Conservation (phyloP, 2,113 vertebrate species). For the Mastomys coucha region DNA sequence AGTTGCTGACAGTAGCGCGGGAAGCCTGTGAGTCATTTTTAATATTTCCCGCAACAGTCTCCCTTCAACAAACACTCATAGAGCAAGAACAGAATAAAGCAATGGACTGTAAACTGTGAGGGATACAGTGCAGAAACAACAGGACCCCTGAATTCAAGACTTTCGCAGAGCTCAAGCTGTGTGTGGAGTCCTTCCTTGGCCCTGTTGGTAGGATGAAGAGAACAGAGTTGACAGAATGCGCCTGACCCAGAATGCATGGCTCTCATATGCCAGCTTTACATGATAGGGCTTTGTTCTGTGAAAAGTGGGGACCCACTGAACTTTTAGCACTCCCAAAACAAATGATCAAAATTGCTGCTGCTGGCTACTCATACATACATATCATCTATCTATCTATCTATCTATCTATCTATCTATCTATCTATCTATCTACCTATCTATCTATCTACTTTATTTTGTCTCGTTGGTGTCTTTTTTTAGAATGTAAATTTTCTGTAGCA, state of each 20-base stretch:
- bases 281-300: not conserved
- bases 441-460: not conserved
- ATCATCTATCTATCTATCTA: too few species aligned
- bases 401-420: too few species aligned
- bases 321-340: slow-evolving; percentile 35
- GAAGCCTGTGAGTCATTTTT: too few species aligned
- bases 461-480: not conserved
- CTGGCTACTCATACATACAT: not conserved
- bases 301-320: not conserved
- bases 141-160: not conserved
- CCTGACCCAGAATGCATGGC: not conserved
- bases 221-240: not conserved
- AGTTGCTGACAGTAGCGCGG: too few species aligned
- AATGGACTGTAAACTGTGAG: not conserved
- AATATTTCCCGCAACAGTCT: not conserved
- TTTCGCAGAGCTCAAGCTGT: not conserved
- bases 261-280: not conserved
- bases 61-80: not conserved
- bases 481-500: slow-evolving; percentile 19
- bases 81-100: not conserved
- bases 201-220: not conserved
- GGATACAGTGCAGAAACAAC: not conserved
- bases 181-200: not conserved
- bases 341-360: slow-evolving; percentile 14
- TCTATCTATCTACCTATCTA: too few species aligned